Evolutionary conservation across 2,888 invertebrate genomes (phyloP).

Genomic region (Diogma glabrata): DNA sequence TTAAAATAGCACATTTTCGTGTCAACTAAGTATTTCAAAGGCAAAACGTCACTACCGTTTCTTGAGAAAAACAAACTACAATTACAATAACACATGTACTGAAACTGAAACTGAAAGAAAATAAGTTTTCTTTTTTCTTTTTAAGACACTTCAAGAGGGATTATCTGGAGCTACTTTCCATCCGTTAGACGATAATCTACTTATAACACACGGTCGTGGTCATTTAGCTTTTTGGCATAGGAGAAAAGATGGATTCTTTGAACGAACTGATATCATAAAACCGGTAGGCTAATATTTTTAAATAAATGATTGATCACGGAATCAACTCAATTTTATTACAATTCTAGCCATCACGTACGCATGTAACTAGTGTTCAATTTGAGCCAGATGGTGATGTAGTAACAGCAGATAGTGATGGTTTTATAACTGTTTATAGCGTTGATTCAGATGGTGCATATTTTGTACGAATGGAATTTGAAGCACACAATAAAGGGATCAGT

Average conservation of each 20-base stretch:
- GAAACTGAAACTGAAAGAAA: no score
- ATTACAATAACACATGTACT: no score
- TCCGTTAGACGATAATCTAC: conserved; percentile 78
- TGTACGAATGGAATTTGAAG: conserved; percentile 79
- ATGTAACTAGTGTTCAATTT: conserved; percentile 79
- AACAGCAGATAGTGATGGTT: conserved; percentile 84
- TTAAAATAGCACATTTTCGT: no score
- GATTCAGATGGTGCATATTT: conserved; percentile 84
- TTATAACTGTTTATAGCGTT: conserved; percentile 81
- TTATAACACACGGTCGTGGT: conserved; percentile 84
- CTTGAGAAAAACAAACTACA: not conserved
- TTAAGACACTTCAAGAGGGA: conserved; percentile 77
- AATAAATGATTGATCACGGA: conserved; percentile 28
- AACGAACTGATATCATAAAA: conserved; percentile 78
- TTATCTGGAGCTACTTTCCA: conserved; percentile 83
- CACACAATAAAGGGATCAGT: conserved; percentile 78
- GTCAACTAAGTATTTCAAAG: no score
- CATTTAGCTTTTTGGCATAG: conserved; percentile 90
- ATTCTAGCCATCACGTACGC: conserved; percentile 62
- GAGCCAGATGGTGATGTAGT: conserved; percentile 87
- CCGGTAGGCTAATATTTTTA: conserved; percentile 39
- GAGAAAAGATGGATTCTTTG: conserved; percentile 82
- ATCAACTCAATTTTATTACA: not conserved
- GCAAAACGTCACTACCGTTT: not conserved
- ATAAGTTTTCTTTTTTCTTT: conserved; percentile 14